Conservation (phyloP, 2,113 vertebrate genomes). For the Laticauda laticaudata region DNA sequence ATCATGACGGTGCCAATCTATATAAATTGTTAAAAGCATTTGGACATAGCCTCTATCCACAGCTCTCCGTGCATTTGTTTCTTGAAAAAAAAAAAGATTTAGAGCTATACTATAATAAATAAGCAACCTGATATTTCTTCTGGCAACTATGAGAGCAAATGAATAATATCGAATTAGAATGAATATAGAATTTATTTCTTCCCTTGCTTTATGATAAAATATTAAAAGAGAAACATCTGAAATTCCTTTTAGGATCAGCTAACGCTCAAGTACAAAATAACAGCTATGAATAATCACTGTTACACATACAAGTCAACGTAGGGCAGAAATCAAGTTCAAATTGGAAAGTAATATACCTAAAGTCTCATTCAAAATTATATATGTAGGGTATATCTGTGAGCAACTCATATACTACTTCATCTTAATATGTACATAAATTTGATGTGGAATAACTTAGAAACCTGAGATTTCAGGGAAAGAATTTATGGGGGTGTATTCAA, state of each 20-base stretch:
- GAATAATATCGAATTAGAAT: neutral
- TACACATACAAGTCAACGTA: neutral
- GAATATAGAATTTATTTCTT: neutral
- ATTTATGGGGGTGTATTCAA: neutral
- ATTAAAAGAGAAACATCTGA: neutral
- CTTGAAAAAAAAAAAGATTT: conserved; percentile 70
- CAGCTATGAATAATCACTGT: neutral
- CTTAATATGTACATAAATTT: neutral
- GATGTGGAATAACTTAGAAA: neutral
- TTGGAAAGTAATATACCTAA: neutral
- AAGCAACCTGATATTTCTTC: neutral
- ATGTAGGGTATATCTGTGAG: neutral
- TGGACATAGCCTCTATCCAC: conserved; percentile 88
- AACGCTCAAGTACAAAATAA: neutral
- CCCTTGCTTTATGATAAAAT: neutral
- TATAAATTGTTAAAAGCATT: conserved; percentile 83
- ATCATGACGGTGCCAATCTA: conserved; percentile 96
- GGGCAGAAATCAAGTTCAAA: neutral
- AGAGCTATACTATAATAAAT: neutral
- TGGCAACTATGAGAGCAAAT: neutral
- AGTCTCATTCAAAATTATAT: neutral
- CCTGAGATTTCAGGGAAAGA: neutral
- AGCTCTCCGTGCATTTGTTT: conserved; percentile 90
- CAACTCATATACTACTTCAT: neutral
- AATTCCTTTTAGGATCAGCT: neutral